Percentiles rank a stretch among this genome's conserved stretches.
phyloP scores from a whole-genome alignment of 2,888 invertebrate genomes.

The Cantharis nigra region DNA sequence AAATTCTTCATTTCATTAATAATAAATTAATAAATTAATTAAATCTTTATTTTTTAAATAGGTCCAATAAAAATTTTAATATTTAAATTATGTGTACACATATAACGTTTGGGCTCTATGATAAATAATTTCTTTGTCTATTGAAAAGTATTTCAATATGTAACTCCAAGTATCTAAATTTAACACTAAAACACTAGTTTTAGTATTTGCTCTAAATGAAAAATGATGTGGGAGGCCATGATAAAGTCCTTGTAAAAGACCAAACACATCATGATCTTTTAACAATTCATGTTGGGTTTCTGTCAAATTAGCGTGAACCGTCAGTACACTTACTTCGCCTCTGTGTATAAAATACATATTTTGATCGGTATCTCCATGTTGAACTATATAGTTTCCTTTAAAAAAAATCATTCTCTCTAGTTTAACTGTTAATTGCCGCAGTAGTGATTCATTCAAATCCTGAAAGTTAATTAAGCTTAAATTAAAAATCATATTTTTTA shows the following conservation, averaged over 20 bases:
- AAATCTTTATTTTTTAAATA: no score
- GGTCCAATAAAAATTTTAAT: no score
- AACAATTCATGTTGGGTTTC: slow-evolving; percentile 59
- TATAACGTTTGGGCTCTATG: slow-evolving; percentile 36
- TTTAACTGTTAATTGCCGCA: slow-evolving; percentile 59
- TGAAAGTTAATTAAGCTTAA: slow-evolving; percentile 27
- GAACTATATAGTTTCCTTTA: slow-evolving; percentile 62
- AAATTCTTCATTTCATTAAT: no score
- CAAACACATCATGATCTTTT: slow-evolving; percentile 61
- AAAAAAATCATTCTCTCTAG: slow-evolving; percentile 61
- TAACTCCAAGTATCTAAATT: slow-evolving; percentile 61
- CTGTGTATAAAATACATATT: slow-evolving; percentile 63
- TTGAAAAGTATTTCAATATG: slow-evolving; percentile 47
- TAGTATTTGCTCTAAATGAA: slow-evolving; percentile 60
- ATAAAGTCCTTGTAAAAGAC: slow-evolving; percentile 61
- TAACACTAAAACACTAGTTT: slow-evolving; percentile 59
- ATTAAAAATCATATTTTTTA: neutral
- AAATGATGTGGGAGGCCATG: slow-evolving; percentile 61
- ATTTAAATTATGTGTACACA: neutral
- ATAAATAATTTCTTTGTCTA: slow-evolving; percentile 42
- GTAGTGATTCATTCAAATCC: slow-evolving; percentile 58
- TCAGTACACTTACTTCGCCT: slow-evolving; percentile 58
- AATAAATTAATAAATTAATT: no score
- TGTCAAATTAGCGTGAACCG: slow-evolving; percentile 59
- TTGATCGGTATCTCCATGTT: slow-evolving; percentile 61